These are phyloP conservation scores for Trichechus manatus DNA, from an alignment of 2,113 vertebrate genomes.

Conservation along the genomic window DNA sequence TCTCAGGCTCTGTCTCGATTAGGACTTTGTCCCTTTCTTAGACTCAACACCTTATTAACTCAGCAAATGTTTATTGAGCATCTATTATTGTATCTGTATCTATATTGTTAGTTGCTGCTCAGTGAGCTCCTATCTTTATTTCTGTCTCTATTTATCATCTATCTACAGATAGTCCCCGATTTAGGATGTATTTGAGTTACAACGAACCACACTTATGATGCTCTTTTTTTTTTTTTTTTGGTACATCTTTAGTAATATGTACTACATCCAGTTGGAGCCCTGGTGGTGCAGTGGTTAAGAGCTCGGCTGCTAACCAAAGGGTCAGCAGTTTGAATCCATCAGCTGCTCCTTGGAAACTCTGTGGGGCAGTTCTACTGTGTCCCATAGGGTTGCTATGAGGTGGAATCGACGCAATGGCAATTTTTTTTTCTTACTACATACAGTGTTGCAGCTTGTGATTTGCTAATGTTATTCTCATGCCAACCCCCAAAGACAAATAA, in stretches of 20 bases:
- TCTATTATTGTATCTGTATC: not conserved
- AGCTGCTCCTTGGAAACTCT: too few species aligned
- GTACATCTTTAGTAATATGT: not conserved
- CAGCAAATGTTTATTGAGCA: conserved; percentile 16
- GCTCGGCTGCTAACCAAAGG: too few species aligned
- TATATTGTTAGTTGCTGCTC: not conserved
- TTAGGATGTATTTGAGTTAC: not conserved
- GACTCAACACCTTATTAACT: not conserved
- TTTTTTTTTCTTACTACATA: too few species aligned
- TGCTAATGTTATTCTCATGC: not conserved
- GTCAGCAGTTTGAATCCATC: too few species aligned
- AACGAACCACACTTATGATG: accelerated
- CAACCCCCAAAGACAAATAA: not conserved
- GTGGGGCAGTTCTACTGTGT: too few species aligned
- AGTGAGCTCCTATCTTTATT: not conserved
- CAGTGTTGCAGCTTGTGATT: too few species aligned
- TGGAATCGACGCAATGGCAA: not conserved
- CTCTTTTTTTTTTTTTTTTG: not conserved
- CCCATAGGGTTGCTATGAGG: too few species aligned
- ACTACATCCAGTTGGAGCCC: not conserved
- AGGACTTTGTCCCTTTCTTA: not conserved
- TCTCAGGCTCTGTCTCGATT: not conserved
- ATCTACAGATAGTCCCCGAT: not conserved
- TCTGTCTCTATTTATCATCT: not conserved
- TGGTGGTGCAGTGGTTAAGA: too few species aligned